phyloP scores from a whole-genome alignment of 2,888 invertebrate species.

The Harmothoe impar region DNA sequence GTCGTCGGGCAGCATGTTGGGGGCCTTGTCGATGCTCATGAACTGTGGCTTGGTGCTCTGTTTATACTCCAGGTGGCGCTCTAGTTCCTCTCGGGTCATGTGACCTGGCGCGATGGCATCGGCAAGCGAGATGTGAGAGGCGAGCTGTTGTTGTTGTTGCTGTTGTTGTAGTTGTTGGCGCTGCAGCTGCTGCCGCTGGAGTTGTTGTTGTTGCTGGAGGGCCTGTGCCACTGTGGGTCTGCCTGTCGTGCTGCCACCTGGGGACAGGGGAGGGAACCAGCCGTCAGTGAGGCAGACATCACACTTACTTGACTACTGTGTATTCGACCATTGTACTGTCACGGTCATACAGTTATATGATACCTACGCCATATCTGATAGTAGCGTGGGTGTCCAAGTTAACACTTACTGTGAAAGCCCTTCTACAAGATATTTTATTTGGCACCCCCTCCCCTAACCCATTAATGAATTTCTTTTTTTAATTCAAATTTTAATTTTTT shows the following conservation, averaged over 20 bases:
- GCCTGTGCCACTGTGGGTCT: slow-evolving; percentile 52
- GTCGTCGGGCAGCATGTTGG: slow-evolving; percentile 94
- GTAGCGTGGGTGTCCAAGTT: no score
- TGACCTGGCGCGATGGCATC: slow-evolving; percentile 85
- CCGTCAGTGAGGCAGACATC: no score
- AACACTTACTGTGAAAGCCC: no score
- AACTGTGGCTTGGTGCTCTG: slow-evolving; percentile 87
- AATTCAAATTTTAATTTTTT: no score
- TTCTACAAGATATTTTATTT: no score
- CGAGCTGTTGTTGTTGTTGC: slow-evolving; percentile 15
- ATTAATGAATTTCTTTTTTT: no score
- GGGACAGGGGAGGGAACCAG: not conserved
- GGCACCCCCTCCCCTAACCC: no score
- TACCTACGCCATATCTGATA: no score
- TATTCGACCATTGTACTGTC: no score
- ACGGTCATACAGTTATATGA: no score
- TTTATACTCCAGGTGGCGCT: slow-evolving; percentile 93
- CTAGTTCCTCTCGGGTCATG: slow-evolving; percentile 95
- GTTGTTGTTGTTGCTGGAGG: slow-evolving; percentile 39
- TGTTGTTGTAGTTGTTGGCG: slow-evolving; percentile 37
- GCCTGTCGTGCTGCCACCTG: slow-evolving; percentile 10
- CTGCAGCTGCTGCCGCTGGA: slow-evolving; percentile 2
- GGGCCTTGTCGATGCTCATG: slow-evolving; percentile 88
- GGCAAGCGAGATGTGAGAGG: not conserved
- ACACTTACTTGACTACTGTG: no score